These are phyloP conservation scores for Tetraneura akinire DNA, from an alignment of 1,140 invertebrate genomes.

Conservation along the genomic window DNA sequence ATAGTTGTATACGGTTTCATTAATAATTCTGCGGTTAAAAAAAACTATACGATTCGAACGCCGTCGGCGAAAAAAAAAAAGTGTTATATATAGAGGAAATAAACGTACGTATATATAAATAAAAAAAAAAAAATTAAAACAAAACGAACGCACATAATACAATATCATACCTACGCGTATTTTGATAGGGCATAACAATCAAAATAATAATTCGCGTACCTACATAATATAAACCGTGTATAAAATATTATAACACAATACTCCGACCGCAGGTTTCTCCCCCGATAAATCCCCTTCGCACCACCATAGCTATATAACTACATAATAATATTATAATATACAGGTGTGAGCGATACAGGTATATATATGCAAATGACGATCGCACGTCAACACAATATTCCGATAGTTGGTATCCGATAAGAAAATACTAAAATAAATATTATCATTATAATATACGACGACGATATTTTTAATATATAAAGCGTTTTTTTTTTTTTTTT, in stretches of 20 bases:
- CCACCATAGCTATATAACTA: no score
- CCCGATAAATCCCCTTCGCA: not conserved
- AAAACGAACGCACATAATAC: no score
- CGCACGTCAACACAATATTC: slow-evolving; percentile 22
- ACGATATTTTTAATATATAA: no score
- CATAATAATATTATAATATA: no score
- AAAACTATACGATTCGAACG: not conserved
- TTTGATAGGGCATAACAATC: not conserved
- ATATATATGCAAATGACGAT: not conserved
- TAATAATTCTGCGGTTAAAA: slow-evolving; percentile 24
- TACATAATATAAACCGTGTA: not conserved
- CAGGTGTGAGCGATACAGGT: not conserved
- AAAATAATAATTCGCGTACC: not conserved
- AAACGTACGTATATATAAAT: not conserved
- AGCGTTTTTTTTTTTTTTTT: no score
- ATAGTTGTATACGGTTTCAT: slow-evolving; percentile 34
- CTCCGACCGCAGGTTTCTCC: not conserved
- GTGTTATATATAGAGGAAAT: no score
- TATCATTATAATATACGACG: not conserved
- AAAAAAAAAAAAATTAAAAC: slow-evolving; percentile 25
- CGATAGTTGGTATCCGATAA: not conserved
- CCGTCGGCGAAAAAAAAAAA: slow-evolving; percentile 4
- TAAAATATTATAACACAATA: not conserved
- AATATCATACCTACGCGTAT: not conserved
- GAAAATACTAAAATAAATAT: not conserved